Evolutionary conservation across 2,797 vertebrate genomes (phyloP), one percentile per base, ranked within the genome.

Genomic region (Enoplosus armatus): DNA sequence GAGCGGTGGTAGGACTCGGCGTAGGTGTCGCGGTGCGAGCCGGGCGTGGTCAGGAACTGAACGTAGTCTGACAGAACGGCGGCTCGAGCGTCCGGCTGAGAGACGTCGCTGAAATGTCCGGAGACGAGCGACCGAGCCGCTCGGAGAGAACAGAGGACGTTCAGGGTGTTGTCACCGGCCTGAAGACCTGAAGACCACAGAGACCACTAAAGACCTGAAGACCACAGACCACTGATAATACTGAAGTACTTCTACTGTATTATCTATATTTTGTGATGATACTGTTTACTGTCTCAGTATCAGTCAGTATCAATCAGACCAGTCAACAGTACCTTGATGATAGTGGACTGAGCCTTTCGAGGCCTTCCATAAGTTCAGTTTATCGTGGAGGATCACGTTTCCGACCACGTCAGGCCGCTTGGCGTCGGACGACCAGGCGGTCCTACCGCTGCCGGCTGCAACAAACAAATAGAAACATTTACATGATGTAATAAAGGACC

Each of bases 1-100:
- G 90, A 87, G 20, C 94, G 83, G 79, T 95, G 94, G 77, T 35
- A 93, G 47, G 94, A 95, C 82, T 95, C 94, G 0, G 95, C 94
- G 12, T 95, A 95, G 27, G 93, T 92, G 88, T 95, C 94, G 0
- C 16, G 16, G 55, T 95, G 94, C 1, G 87, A 82, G 4, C 86
- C 60, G 2, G 91, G 90, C 0, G 80, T 89, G 2, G 93, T 95
- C 91, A 95, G 66, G 76, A 95, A 95, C 5, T 24, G 27, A 2
- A 93, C 73, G 24, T 94, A 95, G 71, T 94, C 92, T 0, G 84
- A 70, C 7, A 95, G 85, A 0, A 94, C 93, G 1, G 85, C 83
- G 0, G 84, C 92, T 3, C 91, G 83, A 1, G 93, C 92, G 0
- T 68, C 85, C 0, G 85, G 72, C 3, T 68, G 66, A 1, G 78